These are phyloP conservation scores for Abramis brama DNA, from an alignment of 2,113 vertebrate genomes.

Conservation along the genomic window DNA sequence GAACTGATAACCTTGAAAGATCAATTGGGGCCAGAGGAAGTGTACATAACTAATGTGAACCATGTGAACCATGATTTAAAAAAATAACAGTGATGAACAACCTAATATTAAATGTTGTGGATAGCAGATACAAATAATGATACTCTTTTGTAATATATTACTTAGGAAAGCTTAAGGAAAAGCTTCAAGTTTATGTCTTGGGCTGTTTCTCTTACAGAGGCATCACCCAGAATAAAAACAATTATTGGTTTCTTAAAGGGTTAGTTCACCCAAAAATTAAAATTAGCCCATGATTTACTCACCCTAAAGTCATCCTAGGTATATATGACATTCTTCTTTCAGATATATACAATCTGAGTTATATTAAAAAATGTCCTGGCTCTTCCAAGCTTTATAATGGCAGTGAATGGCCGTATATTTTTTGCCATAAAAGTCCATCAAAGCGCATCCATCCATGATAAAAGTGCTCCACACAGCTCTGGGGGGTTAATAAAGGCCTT, in stretches of 20 bases:
- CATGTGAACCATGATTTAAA: not conserved
- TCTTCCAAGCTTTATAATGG: no score
- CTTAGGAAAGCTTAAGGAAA: not conserved
- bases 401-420: no score
- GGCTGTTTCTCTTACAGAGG: not conserved
- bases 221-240: not conserved
- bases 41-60: constrained; percentile 8
- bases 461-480: no score
- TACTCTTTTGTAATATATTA: not conserved
- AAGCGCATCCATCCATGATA: no score
- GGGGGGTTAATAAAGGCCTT: no score
- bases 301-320: no score
- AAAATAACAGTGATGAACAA: not conserved
- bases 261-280: no score
- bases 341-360: no score
- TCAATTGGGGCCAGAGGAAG: not conserved
- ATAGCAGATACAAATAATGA: not conserved
- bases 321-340: no score
- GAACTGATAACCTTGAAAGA: constrained; percentile 35
- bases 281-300: no score
- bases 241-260: not conserved
- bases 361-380: no score
- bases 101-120: not conserved
- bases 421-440: no score
- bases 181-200: not conserved